phyloP scores from a whole-genome alignment of 23 tunicate genomes.

The Trididemnum nubilum region DNA sequence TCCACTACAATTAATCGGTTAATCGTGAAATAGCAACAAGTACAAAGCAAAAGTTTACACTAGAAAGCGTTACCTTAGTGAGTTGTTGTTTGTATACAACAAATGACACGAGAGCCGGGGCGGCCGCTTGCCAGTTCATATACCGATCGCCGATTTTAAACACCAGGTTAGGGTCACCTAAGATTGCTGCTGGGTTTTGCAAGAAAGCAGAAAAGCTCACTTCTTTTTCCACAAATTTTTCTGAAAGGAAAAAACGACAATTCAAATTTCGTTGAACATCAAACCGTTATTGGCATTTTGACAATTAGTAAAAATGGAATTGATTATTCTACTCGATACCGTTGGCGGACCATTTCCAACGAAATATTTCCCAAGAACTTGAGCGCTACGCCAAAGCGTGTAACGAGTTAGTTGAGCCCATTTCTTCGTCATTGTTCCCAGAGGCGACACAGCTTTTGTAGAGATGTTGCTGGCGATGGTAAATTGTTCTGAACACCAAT shows the following conservation, averaged over 20 bases:
- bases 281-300: neutral
- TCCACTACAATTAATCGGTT: too few species aligned
- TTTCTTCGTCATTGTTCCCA: too few species aligned
- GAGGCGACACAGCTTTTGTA: too few species aligned
- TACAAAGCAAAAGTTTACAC: neutral
- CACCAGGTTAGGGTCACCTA: constrained; percentile 66
- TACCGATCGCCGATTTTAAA: constrained; percentile 61
- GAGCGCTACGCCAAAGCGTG: too few species aligned
- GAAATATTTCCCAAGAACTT: too few species aligned
- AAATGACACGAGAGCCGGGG: constrained; percentile 66
- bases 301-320: too few species aligned
- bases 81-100: constrained; percentile 64
- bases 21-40: neutral
- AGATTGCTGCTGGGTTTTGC: constrained; percentile 49
- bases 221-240: constrained; percentile 60
- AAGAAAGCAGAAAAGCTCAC: constrained; percentile 63
- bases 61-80: constrained; percentile 55
- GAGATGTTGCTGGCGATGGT: too few species aligned
- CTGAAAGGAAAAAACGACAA: too few species aligned
- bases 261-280: neutral
- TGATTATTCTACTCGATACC: too few species aligned
- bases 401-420: too few species aligned
- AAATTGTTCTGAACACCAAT: too few species aligned
- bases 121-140: constrained; percentile 77
- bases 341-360: too few species aligned